Evolutionary conservation across 2,797 vertebrate genomes (phyloP), one percentile per base, ranked within the genome.

Genomic region (Potorous gilbertii): DNA sequence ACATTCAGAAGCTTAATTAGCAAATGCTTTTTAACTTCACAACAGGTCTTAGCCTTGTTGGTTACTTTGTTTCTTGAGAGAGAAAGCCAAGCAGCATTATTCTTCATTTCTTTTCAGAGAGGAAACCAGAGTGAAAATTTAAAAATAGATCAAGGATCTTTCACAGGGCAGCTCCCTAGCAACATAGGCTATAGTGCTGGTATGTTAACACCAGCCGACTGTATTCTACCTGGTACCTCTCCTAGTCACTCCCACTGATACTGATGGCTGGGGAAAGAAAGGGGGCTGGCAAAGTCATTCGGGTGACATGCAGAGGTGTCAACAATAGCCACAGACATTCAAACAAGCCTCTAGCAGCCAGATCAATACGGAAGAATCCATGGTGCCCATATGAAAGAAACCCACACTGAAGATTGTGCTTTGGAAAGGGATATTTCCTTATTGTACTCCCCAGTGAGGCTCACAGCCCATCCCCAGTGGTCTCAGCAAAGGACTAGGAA

Each of bases 91-190:
- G 94, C 46, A 4, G 55, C 91, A 97, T 97, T 96, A 94, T 97
- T 96, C 97, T 98, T 97, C 95, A 96, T 96, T 97, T 96, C 96
- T 92, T 97, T 98, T 97, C 95, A 97, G 94, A 96, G 95, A 96
- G 66, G 94, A 97, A 97, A 97, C 95, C 97, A 97, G 96, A 56
- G 1, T 95, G 96, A 94, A 94, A 95, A 97, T 97, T 98, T 98
- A 98, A 98, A 98, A 98, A 97, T 98, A 98, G 97, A 98, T 98
- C 97, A 97, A 98, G 98, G 94, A 92, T 94, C 66, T 91, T 93
- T 90, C 66, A 56, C 94, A 96, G 93, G 96, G 96, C 97, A 94
- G 92, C 50, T 97, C 81, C 52, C 16, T 95, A 91, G 97, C 93
- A 93, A 94, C 74, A 89, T 34, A 8, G 34, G 81, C 62, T 66